These are phyloP conservation scores for Scleropages formosus DNA, from an alignment of 2,797 vertebrate genomes.

Conservation along the genomic window DNA sequence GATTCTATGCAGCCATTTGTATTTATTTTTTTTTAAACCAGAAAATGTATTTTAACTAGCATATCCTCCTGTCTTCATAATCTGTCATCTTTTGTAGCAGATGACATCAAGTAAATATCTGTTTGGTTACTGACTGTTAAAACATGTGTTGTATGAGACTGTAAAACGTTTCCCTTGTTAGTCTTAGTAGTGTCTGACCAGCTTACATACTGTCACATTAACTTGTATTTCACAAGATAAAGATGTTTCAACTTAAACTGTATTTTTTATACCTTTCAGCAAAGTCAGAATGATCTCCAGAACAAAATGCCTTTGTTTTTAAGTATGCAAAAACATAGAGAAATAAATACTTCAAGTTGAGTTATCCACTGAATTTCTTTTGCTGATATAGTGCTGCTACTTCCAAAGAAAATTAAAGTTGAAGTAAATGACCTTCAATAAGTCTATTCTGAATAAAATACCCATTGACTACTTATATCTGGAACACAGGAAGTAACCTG, in stretches of 20 bases:
- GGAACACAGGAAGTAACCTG: too few species aligned
- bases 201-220: slow-evolving; percentile 64
- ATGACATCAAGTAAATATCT: too few species aligned
- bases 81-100: not conserved
- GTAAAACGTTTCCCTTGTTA: too few species aligned
- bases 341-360: slow-evolving; percentile 62
- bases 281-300: too few species aligned
- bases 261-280: too few species aligned
- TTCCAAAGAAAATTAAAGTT: too few species aligned
- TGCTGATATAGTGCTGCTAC: not conserved
- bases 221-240: slow-evolving; percentile 33
- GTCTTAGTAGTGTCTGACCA: slow-evolving; percentile 61
- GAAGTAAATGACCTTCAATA: too few species aligned
- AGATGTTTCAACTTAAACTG: slow-evolving; percentile 56
- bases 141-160: too few species aligned
- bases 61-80: slow-evolving; percentile 17
- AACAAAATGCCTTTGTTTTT: slow-evolving; percentile 70
- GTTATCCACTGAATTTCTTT: not conserved
- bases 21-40: slow-evolving; percentile 40
- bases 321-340: slow-evolving; percentile 75
- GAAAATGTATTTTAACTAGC: slow-evolving; percentile 12
- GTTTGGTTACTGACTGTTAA: too few species aligned
- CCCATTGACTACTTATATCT: too few species aligned
- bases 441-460: too few species aligned
- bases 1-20: slow-evolving; percentile 31